Percentiles rank a stretch among this genome's conserved stretches.
Conservation (phyloP, 2,888 invertebrate species). For the Dicyrtoma fusca region DNA sequence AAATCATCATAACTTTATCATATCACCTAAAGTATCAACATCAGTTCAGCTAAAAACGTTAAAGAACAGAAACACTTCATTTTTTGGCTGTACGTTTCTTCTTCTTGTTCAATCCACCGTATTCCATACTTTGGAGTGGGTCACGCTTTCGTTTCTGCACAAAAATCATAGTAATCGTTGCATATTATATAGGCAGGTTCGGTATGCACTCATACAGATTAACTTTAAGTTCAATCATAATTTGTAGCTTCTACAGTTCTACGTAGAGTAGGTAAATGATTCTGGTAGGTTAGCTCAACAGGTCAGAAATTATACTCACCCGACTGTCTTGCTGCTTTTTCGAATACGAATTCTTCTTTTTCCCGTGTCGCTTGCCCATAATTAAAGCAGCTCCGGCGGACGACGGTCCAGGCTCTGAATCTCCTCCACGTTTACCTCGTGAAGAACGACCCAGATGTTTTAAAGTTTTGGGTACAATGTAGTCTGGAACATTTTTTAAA, state of each 20-base stretch:
- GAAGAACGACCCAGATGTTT: slow-evolving; percentile 65
- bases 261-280: not conserved
- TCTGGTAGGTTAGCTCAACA: no score
- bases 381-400: not conserved
- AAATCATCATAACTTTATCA: no score
- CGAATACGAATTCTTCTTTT: slow-evolving; percentile 25
- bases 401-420: slow-evolving; percentile 45
- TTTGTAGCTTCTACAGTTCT: not conserved
- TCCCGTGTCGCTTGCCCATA: not conserved
- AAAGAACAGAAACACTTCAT: no score
- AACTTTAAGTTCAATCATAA: no score
- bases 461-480: slow-evolving; percentile 79
- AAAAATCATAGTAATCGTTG: no score
- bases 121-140: slow-evolving; percentile 70
- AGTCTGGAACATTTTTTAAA: slow-evolving; percentile 89
- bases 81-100: slow-evolving; percentile 29
- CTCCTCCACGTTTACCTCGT: slow-evolving; percentile 40
- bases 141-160: slow-evolving; percentile 70
- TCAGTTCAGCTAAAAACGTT: no score
- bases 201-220: no score
- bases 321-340: slow-evolving; percentile 32
- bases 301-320: slow-evolving; percentile 17
- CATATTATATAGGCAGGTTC: no score
- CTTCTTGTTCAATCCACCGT: slow-evolving; percentile 65
- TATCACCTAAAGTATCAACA: no score